phyloP scores from a whole-genome alignment of 2,113 vertebrate genomes.

The Cricetomys ansorgei region DNA sequence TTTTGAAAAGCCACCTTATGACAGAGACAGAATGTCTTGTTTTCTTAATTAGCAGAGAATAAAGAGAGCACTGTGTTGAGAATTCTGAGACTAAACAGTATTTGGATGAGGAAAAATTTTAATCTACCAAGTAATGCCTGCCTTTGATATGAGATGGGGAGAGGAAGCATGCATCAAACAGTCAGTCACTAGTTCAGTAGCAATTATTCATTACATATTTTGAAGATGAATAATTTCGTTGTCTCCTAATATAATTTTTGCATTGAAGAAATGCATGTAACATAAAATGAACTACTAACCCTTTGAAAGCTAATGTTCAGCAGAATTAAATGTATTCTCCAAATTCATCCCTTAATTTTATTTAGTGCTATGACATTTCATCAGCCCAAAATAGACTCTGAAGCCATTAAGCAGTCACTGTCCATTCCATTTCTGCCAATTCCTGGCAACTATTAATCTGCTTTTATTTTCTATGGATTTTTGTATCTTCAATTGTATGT shows the following conservation, averaged over 20 bases:
- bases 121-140: background rate
- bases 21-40: background rate
- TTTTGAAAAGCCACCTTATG: background rate
- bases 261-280: background rate
- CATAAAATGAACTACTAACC: background rate
- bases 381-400: background rate
- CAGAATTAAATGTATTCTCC: background rate
- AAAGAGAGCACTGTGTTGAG: background rate
- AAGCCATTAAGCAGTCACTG: background rate
- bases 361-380: conserved; percentile 9
- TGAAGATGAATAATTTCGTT: background rate
- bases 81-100: background rate
- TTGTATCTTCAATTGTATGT: background rate
- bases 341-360: background rate
- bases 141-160: background rate
- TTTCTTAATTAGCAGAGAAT: background rate
- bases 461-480: background rate
- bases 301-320: conserved; percentile 3
- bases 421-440: background rate
- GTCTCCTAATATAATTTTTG: background rate
- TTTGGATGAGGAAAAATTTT: background rate
- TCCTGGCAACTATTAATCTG: background rate
- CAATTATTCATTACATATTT: conserved; percentile 15
- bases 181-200: background rate
- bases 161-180: background rate